phyloP scores from a whole-genome alignment of 2,113 vertebrate species.

The Tonatia bakeri region DNA sequence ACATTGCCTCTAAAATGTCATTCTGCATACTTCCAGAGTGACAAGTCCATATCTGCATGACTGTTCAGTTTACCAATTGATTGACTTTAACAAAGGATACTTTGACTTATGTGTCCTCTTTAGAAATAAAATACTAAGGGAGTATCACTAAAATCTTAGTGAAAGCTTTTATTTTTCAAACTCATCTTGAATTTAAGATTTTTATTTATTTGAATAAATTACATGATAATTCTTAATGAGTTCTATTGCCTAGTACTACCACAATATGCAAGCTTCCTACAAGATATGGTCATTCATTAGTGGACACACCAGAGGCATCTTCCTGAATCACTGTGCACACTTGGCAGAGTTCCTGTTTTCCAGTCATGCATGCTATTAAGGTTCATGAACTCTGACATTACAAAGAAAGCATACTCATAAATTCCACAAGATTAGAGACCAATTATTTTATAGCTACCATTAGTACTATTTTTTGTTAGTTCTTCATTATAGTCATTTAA shows the following conservation, averaged over 20 bases:
- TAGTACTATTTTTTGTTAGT: conserved; percentile 8
- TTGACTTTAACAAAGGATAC: not conserved
- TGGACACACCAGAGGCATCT: not conserved
- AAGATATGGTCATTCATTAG: not conserved
- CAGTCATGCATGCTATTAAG: not conserved
- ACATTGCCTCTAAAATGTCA: not conserved
- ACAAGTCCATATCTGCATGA: not conserved
- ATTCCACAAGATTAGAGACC: not conserved
- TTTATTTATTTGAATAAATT: not conserved
- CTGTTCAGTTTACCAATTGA: not conserved
- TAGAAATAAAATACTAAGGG: not conserved
- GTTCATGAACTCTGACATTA: not conserved
- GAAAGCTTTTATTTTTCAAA: not conserved
- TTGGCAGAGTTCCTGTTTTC: not conserved
- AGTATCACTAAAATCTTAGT: not conserved
- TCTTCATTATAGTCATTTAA: conserved; percentile 41
- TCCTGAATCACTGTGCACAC: not conserved
- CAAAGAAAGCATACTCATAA: not conserved
- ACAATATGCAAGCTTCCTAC: not conserved
- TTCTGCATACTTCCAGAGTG: not conserved
- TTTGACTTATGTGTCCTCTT: not conserved
- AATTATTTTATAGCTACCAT: conserved; percentile 40
- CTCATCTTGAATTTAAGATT: not conserved
- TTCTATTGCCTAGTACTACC: not conserved
- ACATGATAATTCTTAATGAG: not conserved